Percentiles rank a stretch among this genome's conserved stretches.
phyloP scores from a whole-genome alignment of 1,140 invertebrate genomes.

The Nebria ingens region DNA sequence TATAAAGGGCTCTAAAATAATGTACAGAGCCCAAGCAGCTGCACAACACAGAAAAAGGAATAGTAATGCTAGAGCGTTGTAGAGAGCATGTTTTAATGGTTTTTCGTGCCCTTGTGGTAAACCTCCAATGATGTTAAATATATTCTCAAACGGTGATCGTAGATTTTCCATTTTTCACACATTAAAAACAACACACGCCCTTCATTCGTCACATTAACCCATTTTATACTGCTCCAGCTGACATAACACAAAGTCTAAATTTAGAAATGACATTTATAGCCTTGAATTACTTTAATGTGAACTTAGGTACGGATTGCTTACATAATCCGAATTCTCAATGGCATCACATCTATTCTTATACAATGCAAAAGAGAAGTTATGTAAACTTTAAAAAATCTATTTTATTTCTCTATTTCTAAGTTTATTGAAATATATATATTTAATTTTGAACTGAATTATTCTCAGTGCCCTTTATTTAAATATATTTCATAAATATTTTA shows the following conservation, averaged over 20 bases:
- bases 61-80: conserved; percentile 70
- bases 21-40: conserved; percentile 68
- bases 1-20: conserved; percentile 81
- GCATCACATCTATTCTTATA: no score
- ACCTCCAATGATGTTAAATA: conserved; percentile 32
- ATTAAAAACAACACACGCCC: not conserved
- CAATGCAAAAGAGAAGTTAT: no score
- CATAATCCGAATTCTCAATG: not conserved
- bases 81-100: conserved; percentile 77
- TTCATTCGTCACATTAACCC: not conserved
- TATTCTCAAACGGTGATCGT: conserved; percentile 31
- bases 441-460: no score
- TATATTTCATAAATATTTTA: no score
- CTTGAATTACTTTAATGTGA: not conserved
- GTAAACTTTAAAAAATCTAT: no score
- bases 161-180: conserved; percentile 26
- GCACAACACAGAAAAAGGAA: conserved; percentile 53
- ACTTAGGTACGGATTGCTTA: not conserved
- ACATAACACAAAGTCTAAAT: not conserved
- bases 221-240: not conserved
- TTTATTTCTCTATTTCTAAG: no score
- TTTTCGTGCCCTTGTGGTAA: conserved; percentile 49
- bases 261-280: conserved; percentile 2
- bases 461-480: no score
- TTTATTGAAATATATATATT: no score